Evolutionary conservation across 2,113 vertebrate species (phyloP), one percentile per base, ranked within the genome.

Genomic region (Brienomyrus longianalis): DNA sequence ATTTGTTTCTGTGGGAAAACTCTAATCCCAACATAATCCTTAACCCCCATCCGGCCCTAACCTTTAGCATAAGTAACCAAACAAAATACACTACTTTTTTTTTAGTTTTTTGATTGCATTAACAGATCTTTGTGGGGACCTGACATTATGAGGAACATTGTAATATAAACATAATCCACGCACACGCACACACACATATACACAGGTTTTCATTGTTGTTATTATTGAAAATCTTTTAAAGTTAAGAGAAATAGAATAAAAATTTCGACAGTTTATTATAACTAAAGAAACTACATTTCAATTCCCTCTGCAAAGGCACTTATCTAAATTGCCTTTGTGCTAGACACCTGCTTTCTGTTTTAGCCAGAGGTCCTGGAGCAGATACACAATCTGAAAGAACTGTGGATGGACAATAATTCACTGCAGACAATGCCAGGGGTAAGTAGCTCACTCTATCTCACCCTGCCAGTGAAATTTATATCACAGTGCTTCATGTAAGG

Each of bases 331-430:
- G 90, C 90, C 1, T 90, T 45, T 92, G n/a, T 52, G 48, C 54
- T 88, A 77, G 31, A 52, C 91, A 48, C 92, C 17, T 88, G 35
- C 91, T 90, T 92, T 52, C 31, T 91, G 23, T 91, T 92, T 91
- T 91, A 99, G 98, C 98, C 98, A 90, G 98, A 99, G 93, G 98
- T 99, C 94, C 95, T 99, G 90, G 98, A 99, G 91, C 98, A 99
- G 95, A 98, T 99, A 93, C 98, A 99, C 94, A 99, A 98, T 91
- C 94, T 99, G 0, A 98, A 95, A 93, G 98, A 99, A 92, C 87
- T 99, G 89, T 99, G 98, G 98, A 96, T 99, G 96, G 98, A 99
- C 94, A 99, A 98, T 93, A 99, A 99, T 92, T 98, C 98, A 80
- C 95, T 99, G 92, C 98, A 99, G 95, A 95, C 96, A 27, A 95